Evolutionary conservation across 2,888 invertebrate species (phyloP).

Genomic region (Andrena bucephala): DNA sequence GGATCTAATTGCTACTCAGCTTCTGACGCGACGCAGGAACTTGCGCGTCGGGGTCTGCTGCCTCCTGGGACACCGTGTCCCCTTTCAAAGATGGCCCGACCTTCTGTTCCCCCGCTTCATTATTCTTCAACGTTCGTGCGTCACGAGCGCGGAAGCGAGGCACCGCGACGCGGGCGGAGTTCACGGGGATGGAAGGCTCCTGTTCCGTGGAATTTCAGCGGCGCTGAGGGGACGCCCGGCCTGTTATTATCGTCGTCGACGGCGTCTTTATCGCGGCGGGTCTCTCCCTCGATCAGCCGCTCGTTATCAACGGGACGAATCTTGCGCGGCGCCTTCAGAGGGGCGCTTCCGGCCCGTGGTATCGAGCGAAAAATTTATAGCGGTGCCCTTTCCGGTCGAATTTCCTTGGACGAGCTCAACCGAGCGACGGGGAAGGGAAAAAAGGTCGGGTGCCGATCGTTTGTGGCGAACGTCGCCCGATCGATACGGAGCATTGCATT

Average conservation of each 20-base stretch:
- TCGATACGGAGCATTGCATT: slow-evolving; percentile 38
- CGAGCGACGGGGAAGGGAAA: slow-evolving; percentile 18
- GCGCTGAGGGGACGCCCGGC: not conserved
- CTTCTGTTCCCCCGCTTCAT: slow-evolving; percentile 34
- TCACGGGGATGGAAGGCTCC: not conserved
- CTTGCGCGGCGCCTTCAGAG: slow-evolving; percentile 34
- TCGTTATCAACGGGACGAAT: slow-evolving; percentile 51
- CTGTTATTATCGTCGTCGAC: slow-evolving; percentile 50
- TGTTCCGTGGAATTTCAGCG: not conserved
- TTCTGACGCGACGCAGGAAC: slow-evolving; percentile 15
- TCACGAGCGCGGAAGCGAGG: not conserved
- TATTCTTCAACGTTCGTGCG: slow-evolving; percentile 34
- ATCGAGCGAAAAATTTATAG: slow-evolving; percentile 69
- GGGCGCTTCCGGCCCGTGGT: slow-evolving; percentile 32
- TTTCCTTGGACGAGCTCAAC: slow-evolving; percentile 58
- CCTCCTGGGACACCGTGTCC: slow-evolving; percentile 22
- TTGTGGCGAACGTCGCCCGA: slow-evolving; percentile 22
- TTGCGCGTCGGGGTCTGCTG: slow-evolving; percentile 13
- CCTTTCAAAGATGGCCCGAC: slow-evolving; percentile 31
- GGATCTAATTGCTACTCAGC: slow-evolving; percentile 35
- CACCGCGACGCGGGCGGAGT: not conserved
- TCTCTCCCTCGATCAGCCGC: not conserved
- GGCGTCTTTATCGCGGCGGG: slow-evolving; percentile 45
- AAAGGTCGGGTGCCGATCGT: slow-evolving; percentile 30
- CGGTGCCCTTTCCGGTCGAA: slow-evolving; percentile 56